A percentile compares a stretch with the other conserved stretches of the same genome.
Conservation (phyloP, 2,888 invertebrate species). For the Tinea semifulvella region DNA sequence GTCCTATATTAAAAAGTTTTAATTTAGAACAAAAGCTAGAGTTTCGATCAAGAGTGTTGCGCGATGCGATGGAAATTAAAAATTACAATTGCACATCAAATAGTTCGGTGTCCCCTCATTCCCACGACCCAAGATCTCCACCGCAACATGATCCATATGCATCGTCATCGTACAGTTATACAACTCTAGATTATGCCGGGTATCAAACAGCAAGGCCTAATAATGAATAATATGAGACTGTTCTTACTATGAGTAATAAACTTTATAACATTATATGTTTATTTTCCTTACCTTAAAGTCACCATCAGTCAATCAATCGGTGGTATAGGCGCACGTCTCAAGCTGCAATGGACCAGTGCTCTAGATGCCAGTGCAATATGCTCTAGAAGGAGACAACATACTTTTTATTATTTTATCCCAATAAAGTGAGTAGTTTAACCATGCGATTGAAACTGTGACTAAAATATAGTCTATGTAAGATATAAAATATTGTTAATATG, state of each 20-base stretch:
- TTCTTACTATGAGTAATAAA: not conserved
- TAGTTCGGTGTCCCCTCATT: slow-evolving; percentile 18
- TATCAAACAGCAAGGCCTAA: slow-evolving; percentile 18
- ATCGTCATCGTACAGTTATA: slow-evolving; percentile 19
- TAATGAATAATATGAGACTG: slow-evolving; percentile 16
- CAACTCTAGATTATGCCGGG: slow-evolving; percentile 18
- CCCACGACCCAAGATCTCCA: slow-evolving; percentile 17
- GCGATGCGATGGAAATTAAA: slow-evolving; percentile 17
- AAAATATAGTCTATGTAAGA: too few relatives aligned
- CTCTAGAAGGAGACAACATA: too few relatives aligned
- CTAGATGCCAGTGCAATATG: slow-evolving; percentile 23
- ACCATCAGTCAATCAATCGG: slow-evolving; percentile 20
- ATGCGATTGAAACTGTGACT: too few relatives aligned
- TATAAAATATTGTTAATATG: too few relatives aligned
- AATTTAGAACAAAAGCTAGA: slow-evolving; percentile 23
- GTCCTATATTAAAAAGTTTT: slow-evolving; percentile 22
- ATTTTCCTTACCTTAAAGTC: slow-evolving; percentile 14
- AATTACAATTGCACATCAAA: slow-evolving; percentile 20
- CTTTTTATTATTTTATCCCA: too few relatives aligned
- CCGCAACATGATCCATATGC: slow-evolving; percentile 11
- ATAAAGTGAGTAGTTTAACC: too few relatives aligned
- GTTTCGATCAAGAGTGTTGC: slow-evolving; percentile 17
- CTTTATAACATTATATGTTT: not conserved
- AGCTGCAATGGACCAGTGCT: slow-evolving; percentile 26
- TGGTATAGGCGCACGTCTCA: slow-evolving; percentile 23